A percentile compares a stretch with the other conserved stretches of the same genome.
These are phyloP conservation scores for Cydia strobilella DNA, from an alignment of 1,140 invertebrate genomes.

Conservation along the genomic window DNA sequence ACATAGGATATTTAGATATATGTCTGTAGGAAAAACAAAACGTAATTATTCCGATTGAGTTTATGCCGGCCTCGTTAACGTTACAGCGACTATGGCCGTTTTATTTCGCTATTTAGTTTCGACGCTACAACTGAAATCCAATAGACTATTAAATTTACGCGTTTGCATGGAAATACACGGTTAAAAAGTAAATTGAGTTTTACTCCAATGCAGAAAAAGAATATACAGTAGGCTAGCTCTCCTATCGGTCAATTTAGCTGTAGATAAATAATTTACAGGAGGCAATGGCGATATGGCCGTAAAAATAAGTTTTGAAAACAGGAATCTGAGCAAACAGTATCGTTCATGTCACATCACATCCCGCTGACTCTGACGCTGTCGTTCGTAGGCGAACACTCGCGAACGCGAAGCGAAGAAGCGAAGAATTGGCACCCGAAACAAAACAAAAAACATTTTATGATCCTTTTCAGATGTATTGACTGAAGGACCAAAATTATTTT, in stretches of 20 bases:
- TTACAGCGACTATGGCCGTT: background rate
- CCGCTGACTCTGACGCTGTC: too few species aligned
- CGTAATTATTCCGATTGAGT: conserved; percentile 16
- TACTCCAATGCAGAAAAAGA: background rate
- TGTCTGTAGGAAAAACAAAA: conserved; percentile 5
- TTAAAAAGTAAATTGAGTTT: conserved; percentile 5
- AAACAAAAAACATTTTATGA: too few species aligned
- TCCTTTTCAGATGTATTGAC: too few species aligned
- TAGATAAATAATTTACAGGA: background rate
- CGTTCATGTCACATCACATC: too few species aligned
- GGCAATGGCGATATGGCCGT: background rate
- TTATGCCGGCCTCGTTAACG: conserved; percentile 23
- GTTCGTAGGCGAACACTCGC: too few species aligned
- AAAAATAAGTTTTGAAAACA: background rate
- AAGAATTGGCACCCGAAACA: too few species aligned
- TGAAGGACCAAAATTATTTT: too few species aligned
- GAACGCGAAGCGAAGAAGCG: too few species aligned
- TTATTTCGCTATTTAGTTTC: conserved; percentile 22
- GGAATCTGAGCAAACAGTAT: too few species aligned
- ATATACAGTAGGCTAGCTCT: background rate
- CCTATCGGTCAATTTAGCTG: background rate
- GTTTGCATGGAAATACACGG: conserved; percentile 8
- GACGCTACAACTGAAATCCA: conserved; percentile 24
- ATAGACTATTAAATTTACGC: conserved; percentile 18
- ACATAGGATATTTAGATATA: background rate